Base-by-base conservation (phyloP, 2,888 invertebrate genomes). In the Linyphia triangularis region DNA sequence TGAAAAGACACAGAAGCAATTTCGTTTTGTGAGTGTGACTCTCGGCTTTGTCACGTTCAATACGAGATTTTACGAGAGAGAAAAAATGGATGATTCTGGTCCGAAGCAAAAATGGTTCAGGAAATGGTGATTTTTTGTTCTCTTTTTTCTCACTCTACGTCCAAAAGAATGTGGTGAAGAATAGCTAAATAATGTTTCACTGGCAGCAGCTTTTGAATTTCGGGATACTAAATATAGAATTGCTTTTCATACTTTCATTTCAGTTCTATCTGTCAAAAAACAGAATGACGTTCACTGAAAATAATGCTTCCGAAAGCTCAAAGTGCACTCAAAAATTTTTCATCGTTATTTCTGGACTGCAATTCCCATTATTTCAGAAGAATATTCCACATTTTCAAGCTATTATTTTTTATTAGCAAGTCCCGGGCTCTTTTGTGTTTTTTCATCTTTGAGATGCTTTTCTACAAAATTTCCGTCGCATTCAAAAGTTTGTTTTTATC, bases 21-120 rank as follows among this genome's bases (percentile, higher is more conserved):
- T n/a, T n/a, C n/a, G n/a, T n/a, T n/a, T n/a, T 63, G 77, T 77
- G 40, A 77, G 77, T 78, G 78, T 63, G 65, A 78, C 78, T 78
- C 43, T 43, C 6, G 40, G 78, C 65, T 78, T 78, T 78, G 78
- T 78, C 78, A 78, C 78, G 78, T 78, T 78, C 63, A 65, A 65
- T 78, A 61, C 37, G 19, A 37, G 24, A 37, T 26, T 7, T 16
- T 9, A 28, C 6, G 72, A 28, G 40, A 24, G 6, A 22, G 24
- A 3, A 26, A 40, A 37, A 40, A 22, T 22, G n/a, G 24, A 2
- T 22, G 19, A 24, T 75, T 75, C 33, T 26, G 16, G 61, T 24
- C 37, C 40, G 75, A 61, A 37, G 13, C 16, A 22, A 75, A 61
- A 61, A 59, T 30, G 19, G 61, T 24, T 22, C 75, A 24, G 24